Base-by-base conservation (phyloP, 2,888 invertebrate genomes). In the Ctena decussata region DNA sequence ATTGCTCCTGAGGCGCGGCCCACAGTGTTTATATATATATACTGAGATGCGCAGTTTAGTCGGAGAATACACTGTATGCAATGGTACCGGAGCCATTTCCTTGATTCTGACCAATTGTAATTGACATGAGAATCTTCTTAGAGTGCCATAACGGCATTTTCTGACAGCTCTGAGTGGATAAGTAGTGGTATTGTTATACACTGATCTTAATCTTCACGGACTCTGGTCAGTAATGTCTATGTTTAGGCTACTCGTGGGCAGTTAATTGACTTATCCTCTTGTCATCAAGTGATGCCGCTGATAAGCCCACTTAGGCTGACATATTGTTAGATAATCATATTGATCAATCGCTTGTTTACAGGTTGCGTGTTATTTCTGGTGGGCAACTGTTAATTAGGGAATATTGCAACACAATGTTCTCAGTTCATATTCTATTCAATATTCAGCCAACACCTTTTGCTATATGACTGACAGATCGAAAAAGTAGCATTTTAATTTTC, bases 321-420 rank as follows among this genome's bases (percentile, higher is more conserved):
- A 65, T 35, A 65, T 11, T 35, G 35, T 65, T 65, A 65, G 65
- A 65, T 65, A 65, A 65, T 65, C 65, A 18, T 35, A 65, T 21
- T 35, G 65, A 65, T 65, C 65, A 35, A 65, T 65, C 65, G 32
- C 65, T 35, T 65, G 35, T 65, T 65, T n/a, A 65, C 65, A 65
- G 24, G 65, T 65, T 65, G 24, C 30, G 65, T 65, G 65, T 21
- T 32, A 65, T 15, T 32, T 35, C 35, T 65, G 65, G 21, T 65
- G 65, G 2, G 65, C 21, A 35, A 65, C 35, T 65, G 57, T n/a
- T n/a, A n/a, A n/a, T n/a, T n/a, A n/a, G n/a, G n/a, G n/a, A n/a
- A n/a, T n/a, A n/a, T n/a, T n/a, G n/a, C n/a, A n/a, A n/a, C n/a
- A n/a, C n/a, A n/a, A n/a, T n/a, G n/a, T n/a, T n/a, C n/a, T n/a